These are phyloP conservation scores for Drosophila falleni DNA, from an alignment of 2,888 invertebrate genomes.

Conservation along the genomic window DNA sequence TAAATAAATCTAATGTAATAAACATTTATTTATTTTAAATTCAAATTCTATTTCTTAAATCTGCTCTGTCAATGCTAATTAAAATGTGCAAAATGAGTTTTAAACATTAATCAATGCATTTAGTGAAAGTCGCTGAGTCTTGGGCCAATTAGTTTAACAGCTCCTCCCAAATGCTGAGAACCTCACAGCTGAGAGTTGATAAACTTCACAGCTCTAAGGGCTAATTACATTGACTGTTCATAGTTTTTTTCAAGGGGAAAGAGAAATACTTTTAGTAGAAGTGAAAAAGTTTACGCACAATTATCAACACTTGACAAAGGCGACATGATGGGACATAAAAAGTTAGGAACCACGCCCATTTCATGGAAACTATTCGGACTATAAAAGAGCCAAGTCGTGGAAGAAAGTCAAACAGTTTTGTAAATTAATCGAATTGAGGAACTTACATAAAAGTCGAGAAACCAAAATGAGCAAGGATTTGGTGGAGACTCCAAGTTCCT, in stretches of 20 bases:
- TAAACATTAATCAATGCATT: slow-evolving; percentile 31
- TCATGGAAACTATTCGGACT: slow-evolving; percentile 1
- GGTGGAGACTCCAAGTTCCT: slow-evolving; percentile 40
- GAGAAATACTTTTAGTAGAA: slow-evolving; percentile 6
- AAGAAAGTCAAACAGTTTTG: slow-evolving; percentile 22
- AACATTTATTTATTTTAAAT: no score
- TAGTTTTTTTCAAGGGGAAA: slow-evolving; percentile 17
- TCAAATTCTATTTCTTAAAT: not conserved
- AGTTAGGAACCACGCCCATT: slow-evolving; percentile 56
- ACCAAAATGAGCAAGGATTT: slow-evolving; percentile 37
- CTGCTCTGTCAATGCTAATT: not conserved
- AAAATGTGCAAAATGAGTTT: slow-evolving; percentile 5
- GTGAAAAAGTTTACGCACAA: slow-evolving; percentile 67
- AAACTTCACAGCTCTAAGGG: slow-evolving; percentile 53
- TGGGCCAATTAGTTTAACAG: slow-evolving; percentile 2
- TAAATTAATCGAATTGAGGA: not conserved
- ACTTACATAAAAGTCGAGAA: not conserved
- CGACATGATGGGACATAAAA: slow-evolving; percentile 68
- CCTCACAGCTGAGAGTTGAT: slow-evolving; percentile 38
- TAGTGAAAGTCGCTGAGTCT: slow-evolving; percentile 22
- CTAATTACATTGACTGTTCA: slow-evolving; percentile 56
- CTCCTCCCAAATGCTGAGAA: slow-evolving; percentile 17
- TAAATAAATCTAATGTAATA: not conserved
- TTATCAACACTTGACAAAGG: slow-evolving; percentile 69
- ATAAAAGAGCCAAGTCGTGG: slow-evolving; percentile 38